Conservation (phyloP, 2,797 vertebrate species). For the Girardinus metallicus region DNA sequence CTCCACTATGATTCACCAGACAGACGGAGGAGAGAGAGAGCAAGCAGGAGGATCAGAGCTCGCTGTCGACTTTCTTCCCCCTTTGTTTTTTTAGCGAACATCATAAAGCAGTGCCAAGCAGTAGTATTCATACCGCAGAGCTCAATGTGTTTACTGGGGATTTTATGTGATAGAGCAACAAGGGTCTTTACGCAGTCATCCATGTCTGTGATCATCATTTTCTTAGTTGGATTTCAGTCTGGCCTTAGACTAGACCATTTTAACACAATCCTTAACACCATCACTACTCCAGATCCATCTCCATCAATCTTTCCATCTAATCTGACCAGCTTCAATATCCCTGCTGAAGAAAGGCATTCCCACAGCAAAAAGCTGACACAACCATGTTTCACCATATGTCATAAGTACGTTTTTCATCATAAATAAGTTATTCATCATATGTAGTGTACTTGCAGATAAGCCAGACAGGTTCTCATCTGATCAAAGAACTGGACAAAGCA, state of each 20-base stretch:
- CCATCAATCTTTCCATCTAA: not conserved
- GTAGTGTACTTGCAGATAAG: not conserved
- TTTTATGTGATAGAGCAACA: not conserved
- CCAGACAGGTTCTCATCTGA: not conserved
- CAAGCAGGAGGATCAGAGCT: slow-evolving; percentile 13
- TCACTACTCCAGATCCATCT: no score
- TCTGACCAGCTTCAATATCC: not conserved
- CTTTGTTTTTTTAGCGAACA: slow-evolving; percentile 33
- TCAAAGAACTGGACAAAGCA: not conserved
- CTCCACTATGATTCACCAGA: slow-evolving; percentile 60
- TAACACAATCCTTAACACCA: not conserved
- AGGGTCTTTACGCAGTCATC: not conserved
- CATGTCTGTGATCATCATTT: not conserved
- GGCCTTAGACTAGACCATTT: not conserved
- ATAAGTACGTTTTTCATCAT: not conserved
- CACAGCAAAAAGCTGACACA: not conserved
- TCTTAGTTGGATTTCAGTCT: not conserved
- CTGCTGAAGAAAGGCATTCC: not conserved
- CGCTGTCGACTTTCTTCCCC: slow-evolving; percentile 26
- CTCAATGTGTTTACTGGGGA: not conserved
- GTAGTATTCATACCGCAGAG: not conserved
- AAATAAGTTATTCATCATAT: not conserved
- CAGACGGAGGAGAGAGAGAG: slow-evolving; percentile 17
- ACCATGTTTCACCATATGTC: not conserved
- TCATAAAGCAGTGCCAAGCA: not conserved